Evolutionary conservation across 2,888 invertebrate genomes (phyloP).

Genomic region (Thecophora atra): DNA sequence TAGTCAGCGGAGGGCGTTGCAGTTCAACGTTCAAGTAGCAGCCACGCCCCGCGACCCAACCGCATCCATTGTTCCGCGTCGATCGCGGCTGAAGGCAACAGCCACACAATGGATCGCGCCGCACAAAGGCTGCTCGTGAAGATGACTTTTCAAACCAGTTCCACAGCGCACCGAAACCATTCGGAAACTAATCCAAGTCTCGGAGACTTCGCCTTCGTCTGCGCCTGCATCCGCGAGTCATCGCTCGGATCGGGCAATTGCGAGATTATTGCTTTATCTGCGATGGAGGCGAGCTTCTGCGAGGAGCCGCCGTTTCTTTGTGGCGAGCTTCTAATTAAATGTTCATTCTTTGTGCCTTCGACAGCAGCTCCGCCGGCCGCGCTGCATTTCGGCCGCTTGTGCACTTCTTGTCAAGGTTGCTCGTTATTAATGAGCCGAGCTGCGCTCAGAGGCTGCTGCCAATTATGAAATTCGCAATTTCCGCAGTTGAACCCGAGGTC

Average conservation of each 20-base stretch:
- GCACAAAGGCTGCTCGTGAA: constrained; percentile 16
- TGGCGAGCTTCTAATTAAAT: constrained; percentile 30
- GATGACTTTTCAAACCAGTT: constrained; percentile 36
- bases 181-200: constrained; percentile 7
- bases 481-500: constrained; percentile 63
- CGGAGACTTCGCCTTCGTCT: neutral
- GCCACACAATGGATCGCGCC: constrained; percentile 6
- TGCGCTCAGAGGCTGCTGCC: constrained; percentile 42
- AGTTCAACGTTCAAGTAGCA: constrained; percentile 65
- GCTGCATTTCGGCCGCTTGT: neutral
- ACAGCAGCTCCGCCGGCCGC: neutral
- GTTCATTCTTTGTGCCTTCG: constrained; percentile 3
- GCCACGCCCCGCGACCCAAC: constrained; percentile 60
- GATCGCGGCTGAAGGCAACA: constrained; percentile 11
- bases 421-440: constrained; percentile 45
- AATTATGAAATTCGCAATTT: constrained; percentile 65
- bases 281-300: constrained; percentile 30
- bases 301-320: constrained; percentile 18
- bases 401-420: constrained; percentile 37
- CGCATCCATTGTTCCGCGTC: constrained; percentile 30
- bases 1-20: constrained; percentile 65
- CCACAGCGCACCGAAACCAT: constrained; percentile 3
- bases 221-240: neutral
- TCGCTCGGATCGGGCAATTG: neutral
- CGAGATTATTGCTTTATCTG: constrained; percentile 16